Conservation (phyloP, 2,888 invertebrate species). For the Caenorhabditis sp. region DNA sequence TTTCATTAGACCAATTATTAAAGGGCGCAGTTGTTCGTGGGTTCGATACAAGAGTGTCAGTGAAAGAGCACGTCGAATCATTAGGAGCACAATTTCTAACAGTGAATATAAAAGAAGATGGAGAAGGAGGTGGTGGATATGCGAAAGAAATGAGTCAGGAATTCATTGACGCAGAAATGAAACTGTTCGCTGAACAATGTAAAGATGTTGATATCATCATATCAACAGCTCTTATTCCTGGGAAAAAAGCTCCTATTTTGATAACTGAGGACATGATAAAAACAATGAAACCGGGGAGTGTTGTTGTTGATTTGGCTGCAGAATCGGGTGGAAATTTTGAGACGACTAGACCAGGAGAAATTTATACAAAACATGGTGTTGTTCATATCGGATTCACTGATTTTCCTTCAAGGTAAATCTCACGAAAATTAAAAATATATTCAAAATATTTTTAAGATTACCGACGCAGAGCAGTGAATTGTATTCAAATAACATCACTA, state of each 20-base stretch:
- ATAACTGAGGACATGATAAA: slow-evolving; percentile 83
- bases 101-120: slow-evolving; percentile 54
- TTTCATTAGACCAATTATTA: too few species aligned
- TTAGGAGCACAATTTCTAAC: slow-evolving; percentile 88
- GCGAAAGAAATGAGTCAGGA: slow-evolving; percentile 87
- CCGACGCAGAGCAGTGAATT: slow-evolving; percentile 86
- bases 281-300: slow-evolving; percentile 86
- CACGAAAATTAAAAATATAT: neutral
- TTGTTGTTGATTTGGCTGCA: slow-evolving; percentile 87
- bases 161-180: slow-evolving; percentile 84
- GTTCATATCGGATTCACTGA: slow-evolving; percentile 86
- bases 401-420: slow-evolving; percentile 76
- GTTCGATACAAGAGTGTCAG: slow-evolving; percentile 85
- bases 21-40: slow-evolving; percentile 85
- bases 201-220: slow-evolving; percentile 86
- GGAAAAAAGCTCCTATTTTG: slow-evolving; percentile 83
- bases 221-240: slow-evolving; percentile 88
- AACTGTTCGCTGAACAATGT: slow-evolving; percentile 84
- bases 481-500: slow-evolving; percentile 89
- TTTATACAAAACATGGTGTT: slow-evolving; percentile 81
- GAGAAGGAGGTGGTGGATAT: slow-evolving; percentile 78
- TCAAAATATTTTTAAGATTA: slow-evolving; percentile 74
- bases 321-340: slow-evolving; percentile 79
- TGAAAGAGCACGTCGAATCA: slow-evolving; percentile 85
- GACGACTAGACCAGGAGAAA: slow-evolving; percentile 75